Base-by-base conservation (phyloP, 2,113 vertebrate species). In the Pithys albifrons region DNA sequence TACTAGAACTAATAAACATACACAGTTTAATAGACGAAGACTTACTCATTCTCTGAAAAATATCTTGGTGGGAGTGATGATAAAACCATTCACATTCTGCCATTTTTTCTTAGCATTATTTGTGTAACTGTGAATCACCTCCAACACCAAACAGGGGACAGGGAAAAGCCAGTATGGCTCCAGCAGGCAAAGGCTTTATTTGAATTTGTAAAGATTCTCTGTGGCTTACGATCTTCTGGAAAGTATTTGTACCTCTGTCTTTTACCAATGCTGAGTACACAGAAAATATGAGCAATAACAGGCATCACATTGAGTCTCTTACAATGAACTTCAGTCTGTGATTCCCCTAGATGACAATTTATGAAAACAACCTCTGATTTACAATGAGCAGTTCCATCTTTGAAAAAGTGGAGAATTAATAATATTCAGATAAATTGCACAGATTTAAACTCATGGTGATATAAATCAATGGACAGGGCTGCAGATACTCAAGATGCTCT, bases 31-130 rank as follows among this genome's bases (percentile, higher is more conserved):
- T 84, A 95, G 84, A 94, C 58, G 54, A 89, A 83, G 43, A 84
- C 55, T 86, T 91, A 93, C 46, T 95, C 62, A 91, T 93, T 92
- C 33, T 67, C 82, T 67, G 80, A 89, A 96, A 97, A 95, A 78
- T 86, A 70, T 61, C 80, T 65, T 51, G 29, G 39, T 39, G 71
- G 61, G 46, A 89, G 66, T 35, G 29, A 61, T 70, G 91, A 81
- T 85, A 85, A 93, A 93, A 91, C 59, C 45, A 55, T 88, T 75
- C 67, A 19, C 18, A 17, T 67, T 85, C 46, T 59, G 61, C 35
- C 6, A 4, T 74, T 86, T 62, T 87, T 66, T 29, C 9, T 74
- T 45, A 57, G 37, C 52, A 33, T 92, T 79, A 88, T 76, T 48
- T 91, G 76, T 66, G 46, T 35, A 31, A 45, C 27, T 49, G 15